phyloP scores from a whole-genome alignment of 64 coral and sea anemone species.

The Actinia tenebrosa region DNA sequence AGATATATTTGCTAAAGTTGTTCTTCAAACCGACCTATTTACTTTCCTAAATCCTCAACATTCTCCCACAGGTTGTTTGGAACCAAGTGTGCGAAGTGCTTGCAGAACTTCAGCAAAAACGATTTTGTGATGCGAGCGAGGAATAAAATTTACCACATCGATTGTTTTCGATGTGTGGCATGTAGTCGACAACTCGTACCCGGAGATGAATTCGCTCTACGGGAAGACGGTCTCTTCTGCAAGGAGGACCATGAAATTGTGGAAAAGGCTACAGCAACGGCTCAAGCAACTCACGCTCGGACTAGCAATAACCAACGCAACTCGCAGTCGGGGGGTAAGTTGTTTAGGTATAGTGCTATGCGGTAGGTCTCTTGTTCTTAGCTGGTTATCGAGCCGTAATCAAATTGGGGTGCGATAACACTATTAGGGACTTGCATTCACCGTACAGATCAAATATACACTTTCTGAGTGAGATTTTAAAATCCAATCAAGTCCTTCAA shows the following conservation, averaged over 20 bases:
- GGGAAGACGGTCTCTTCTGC: constrained; percentile 94
- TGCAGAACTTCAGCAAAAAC: constrained; percentile 83
- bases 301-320: constrained; percentile 49
- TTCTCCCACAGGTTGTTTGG: constrained; percentile 88
- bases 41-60: constrained; percentile 36
- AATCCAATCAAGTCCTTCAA: constrained; percentile 30
- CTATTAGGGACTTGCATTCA: constrained; percentile 86
- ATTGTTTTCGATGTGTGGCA: constrained; percentile 98
- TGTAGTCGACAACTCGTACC: constrained; percentile 92
- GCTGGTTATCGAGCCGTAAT: constrained; percentile 76
- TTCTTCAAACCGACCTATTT: constrained; percentile 78
- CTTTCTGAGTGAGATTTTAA: constrained; percentile 40
- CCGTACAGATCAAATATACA: constrained; percentile 68
- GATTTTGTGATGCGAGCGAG: constrained; percentile 97
- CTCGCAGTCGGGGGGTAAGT: constrained; percentile 79
- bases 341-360: constrained; percentile 58
- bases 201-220: constrained; percentile 87
- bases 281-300: constrained; percentile 76
- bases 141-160: constrained; percentile 97
- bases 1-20: constrained; percentile 93
- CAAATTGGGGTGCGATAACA: constrained; percentile 94
- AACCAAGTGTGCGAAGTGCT: constrained; percentile 96
- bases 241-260: constrained; percentile 98
- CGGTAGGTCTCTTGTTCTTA: constrained; percentile 86
- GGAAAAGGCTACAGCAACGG: constrained; percentile 90